A percentile compares a stretch with the other conserved stretches of the same genome.
Evolutionary conservation across 1,140 invertebrate genomes (phyloP).

Genomic region (Polypedilum pembai): DNA sequence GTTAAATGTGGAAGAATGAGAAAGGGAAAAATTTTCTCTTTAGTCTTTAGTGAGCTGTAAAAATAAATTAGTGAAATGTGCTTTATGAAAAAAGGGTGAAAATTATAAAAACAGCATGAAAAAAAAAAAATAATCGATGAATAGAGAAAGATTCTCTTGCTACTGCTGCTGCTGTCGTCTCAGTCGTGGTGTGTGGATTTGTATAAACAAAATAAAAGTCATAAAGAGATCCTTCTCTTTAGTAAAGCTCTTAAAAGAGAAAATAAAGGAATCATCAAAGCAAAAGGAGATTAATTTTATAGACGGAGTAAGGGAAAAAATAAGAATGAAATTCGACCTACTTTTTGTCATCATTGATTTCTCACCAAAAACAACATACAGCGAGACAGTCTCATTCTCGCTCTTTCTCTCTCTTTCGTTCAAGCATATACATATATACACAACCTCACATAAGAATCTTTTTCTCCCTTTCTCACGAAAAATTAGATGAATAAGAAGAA

Average conservation of each 20-base stretch:
- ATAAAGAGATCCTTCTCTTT: neutral
- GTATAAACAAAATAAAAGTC: neutral
- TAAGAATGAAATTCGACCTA: neutral
- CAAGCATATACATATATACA: neutral
- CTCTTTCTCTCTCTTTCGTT: neutral
- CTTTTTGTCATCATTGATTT: constrained; percentile 26
- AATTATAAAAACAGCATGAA: neutral
- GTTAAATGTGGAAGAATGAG: too few species aligned
- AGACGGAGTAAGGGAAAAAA: neutral
- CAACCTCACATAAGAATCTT: neutral
- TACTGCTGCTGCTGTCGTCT: too few species aligned
- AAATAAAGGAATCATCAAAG: neutral
- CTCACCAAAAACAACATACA: neutral
- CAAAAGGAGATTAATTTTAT: neutral
- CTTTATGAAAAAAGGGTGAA: constrained; percentile 10
- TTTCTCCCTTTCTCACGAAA: neutral
- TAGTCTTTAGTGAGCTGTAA: constrained; percentile 6
- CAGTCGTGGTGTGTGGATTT: neutral
- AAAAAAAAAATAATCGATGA: constrained; percentile 13
- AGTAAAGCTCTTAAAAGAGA: neutral
- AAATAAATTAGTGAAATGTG: neutral
- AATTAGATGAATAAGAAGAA: neutral
- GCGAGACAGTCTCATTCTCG: neutral
- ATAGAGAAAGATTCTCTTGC: neutral
- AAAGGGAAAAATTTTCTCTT: neutral